Base-by-base conservation (phyloP, 1,140 invertebrate species). In the Cydia fagiglandana region DNA sequence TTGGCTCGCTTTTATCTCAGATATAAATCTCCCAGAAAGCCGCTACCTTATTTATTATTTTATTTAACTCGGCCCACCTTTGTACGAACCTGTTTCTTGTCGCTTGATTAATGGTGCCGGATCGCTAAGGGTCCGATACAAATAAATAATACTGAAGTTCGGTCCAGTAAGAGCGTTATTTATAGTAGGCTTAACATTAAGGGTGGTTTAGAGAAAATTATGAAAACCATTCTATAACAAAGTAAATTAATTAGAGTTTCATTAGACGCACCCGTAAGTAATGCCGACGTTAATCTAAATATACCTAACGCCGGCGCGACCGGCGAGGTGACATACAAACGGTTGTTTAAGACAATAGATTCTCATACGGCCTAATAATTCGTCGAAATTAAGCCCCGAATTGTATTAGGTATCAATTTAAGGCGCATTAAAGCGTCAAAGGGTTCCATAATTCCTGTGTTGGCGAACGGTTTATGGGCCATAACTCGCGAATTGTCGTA, bases 21-120 rank as follows among this genome's bases (percentile, higher is more conserved):
- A 91, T 89, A 92, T 92, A 92, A 92, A 92, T 92, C 91, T 91
- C 86, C 89, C 85, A 81, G 85, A 88, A 91, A 88, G 87, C 82
- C 83, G 81, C 82, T 80, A 82, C 75, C 85, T 91, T 91, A 91
- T 92, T 90, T 91, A 91, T 91, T 90, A 92, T 91, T 92, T 91
- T 92, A 89, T 92, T 91, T 90, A 89, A 91, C 87, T 80, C 77
- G 70, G 79, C 78, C 80, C 77, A 80, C 83, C 82, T 91, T 90
- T 90, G 87, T 90, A 86, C 80, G 84, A 91, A 92, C 91, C 85
- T 79, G 91, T 91, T 91, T 81, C 78, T 84, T 78, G 79, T 77
- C 82, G 81, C 88, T 90, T 91, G 90, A 91, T 91, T 91, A 91
- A 92, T 91, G 83, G 75, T 74, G 81, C 81, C 81, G 83, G 84